Evolutionary conservation across 2,113 vertebrate species (phyloP).

Genomic region (Vidua macroura): DNA sequence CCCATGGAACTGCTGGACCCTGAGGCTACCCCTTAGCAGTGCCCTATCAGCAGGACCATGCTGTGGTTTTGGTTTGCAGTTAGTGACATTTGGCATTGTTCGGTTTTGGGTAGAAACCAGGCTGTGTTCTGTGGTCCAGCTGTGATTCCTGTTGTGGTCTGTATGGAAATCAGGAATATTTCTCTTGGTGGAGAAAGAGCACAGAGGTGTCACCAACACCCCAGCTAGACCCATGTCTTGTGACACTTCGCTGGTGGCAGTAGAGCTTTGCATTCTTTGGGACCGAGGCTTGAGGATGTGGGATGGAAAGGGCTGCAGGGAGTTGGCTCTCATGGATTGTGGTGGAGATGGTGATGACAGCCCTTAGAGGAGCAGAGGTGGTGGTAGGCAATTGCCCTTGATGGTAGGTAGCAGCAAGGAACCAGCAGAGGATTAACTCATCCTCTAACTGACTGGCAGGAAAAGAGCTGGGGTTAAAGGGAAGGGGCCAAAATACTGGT

Average conservation of each 20-base stretch:
- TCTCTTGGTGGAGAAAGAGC: neutral
- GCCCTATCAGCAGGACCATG: neutral
- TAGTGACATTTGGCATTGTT: neutral
- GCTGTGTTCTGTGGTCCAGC: neutral
- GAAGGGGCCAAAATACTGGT: neutral
- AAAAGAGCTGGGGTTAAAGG: neutral
- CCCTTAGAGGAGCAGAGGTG: neutral
- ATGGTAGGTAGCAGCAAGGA: neutral
- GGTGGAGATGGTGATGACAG: neutral
- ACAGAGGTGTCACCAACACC: neutral
- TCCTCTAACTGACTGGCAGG: neutral
- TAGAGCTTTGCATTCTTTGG: neutral
- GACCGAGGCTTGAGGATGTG: neutral
- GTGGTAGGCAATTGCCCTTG: neutral
- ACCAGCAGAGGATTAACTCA: neutral
- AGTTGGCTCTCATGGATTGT: neutral
- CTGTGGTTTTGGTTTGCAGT: neutral
- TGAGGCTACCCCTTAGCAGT: neutral
- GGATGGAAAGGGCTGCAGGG: neutral
- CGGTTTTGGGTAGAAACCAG: neutral
- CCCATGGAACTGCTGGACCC: rapidly evolving
- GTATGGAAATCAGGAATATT: neutral
- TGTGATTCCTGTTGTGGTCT: neutral
- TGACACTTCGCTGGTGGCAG: neutral
- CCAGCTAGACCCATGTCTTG: rapidly evolving